Percentiles rank a stretch among this genome's conserved stretches.
Evolutionary conservation across 2,797 vertebrate species (phyloP).

Genomic region (Buceros bicornis): DNA sequence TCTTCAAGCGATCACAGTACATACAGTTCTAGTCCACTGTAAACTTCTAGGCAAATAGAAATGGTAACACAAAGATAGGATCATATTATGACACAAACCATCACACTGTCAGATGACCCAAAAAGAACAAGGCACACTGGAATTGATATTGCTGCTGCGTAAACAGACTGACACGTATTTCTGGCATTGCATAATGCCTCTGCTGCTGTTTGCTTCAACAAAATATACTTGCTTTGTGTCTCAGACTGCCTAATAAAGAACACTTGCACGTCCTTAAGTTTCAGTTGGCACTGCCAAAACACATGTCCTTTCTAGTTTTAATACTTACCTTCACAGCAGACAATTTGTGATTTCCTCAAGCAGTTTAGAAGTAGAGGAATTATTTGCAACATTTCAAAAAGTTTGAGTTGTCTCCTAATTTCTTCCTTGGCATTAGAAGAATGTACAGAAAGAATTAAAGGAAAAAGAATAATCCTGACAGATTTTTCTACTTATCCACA

Average conservation of each 20-base stretch:
- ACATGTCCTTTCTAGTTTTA: conserved; percentile 30
- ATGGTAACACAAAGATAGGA: background rate
- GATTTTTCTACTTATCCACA: background rate
- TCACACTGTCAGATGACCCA: background rate
- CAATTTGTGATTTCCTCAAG: background rate
- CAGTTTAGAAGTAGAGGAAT: background rate
- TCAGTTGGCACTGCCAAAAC: conserved; percentile 30
- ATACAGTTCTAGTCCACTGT: background rate
- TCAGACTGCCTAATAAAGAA: background rate
- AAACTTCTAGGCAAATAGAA: background rate
- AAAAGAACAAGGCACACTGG: background rate
- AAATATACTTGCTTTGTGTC: conserved; percentile 11
- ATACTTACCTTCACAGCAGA: background rate
- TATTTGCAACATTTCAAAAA: background rate
- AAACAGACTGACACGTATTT: conserved; percentile 9
- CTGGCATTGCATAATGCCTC: conserved; percentile 26
- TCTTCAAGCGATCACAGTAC: background rate
- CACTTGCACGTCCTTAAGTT: conserved; percentile 11
- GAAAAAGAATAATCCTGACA: background rate
- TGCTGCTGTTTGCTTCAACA: background rate
- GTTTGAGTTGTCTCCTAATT: background rate
- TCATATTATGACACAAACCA: background rate
- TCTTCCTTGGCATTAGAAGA: background rate
- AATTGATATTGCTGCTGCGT: conserved; percentile 48
- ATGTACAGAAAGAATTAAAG: background rate